Percentiles rank a stretch among this genome's conserved stretches.
Conservation (phyloP, 2,113 vertebrate species). For the Rhinopithecus roxellana region DNA sequence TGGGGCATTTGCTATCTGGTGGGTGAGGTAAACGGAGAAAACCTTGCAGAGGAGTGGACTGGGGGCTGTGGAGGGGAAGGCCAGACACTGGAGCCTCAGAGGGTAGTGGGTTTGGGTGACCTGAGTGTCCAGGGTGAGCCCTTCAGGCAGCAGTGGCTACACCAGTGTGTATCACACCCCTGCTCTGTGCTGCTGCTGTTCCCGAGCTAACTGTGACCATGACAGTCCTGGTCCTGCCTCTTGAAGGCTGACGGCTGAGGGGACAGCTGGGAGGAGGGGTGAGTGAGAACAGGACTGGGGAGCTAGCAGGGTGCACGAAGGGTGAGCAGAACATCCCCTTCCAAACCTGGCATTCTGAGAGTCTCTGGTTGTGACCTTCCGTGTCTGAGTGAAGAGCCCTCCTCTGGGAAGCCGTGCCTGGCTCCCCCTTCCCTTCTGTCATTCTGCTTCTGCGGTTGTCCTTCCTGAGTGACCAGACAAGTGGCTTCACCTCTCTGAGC, state of each 20-base stretch:
- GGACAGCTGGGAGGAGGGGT: neutral
- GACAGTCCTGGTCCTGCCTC: neutral
- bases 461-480: neutral
- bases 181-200: neutral
- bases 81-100: neutral
- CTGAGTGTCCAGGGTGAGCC: accelerated
- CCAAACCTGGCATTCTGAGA: neutral
- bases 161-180: neutral
- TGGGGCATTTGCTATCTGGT: neutral
- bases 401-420: neutral
- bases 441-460: accelerated
- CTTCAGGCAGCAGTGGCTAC: neutral
- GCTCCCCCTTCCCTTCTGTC: neutral
- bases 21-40: neutral
- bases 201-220: accelerated
- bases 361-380: neutral
- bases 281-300: neutral
- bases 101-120: neutral
- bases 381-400: neutral
- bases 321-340: neutral
- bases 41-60: neutral
- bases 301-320: neutral
- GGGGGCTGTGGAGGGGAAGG: neutral
- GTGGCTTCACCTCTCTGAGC: neutral
- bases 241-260: neutral